These are phyloP conservation scores for Emydocephalus ijimae DNA, from an alignment of 2,113 vertebrate genomes.

Conservation along the genomic window DNA sequence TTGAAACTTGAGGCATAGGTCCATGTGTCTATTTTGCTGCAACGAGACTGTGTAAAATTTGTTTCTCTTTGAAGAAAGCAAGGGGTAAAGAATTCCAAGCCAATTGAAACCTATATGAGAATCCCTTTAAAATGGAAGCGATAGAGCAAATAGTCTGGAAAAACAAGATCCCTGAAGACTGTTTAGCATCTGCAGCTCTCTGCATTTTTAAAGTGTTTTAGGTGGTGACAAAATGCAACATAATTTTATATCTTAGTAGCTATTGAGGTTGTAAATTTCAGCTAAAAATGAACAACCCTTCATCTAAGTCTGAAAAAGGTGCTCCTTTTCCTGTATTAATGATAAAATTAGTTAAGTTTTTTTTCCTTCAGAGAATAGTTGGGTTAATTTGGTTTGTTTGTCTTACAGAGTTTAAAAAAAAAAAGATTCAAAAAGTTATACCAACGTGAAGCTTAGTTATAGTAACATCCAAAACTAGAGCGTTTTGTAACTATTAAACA, in stretches of 20 bases:
- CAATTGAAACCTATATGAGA: slow-evolving; percentile 1
- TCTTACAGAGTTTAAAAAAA: not conserved
- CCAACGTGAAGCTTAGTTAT: not conserved
- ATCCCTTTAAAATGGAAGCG: slow-evolving; percentile 5
- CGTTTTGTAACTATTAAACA: not conserved
- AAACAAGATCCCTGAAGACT: not conserved
- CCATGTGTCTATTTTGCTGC: slow-evolving; percentile 36
- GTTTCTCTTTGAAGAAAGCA: not conserved
- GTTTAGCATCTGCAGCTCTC: slow-evolving; percentile 29
- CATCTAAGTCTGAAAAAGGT: not conserved
- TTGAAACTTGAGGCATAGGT: slow-evolving; percentile 61
- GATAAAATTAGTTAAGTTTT: not conserved
- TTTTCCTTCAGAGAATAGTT: not conserved
- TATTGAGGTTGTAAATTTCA: slow-evolving; percentile 22
- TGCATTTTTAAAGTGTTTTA: not conserved
- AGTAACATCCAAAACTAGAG: not conserved
- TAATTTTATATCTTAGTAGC: slow-evolving; percentile 15
- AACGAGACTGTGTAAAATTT: slow-evolving; percentile 42
- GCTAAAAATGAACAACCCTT: not conserved
- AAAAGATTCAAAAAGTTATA: not conserved
- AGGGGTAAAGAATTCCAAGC: slow-evolving; percentile 22
- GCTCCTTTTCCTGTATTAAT: not conserved
- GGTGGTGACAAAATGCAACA: not conserved
- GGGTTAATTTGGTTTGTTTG: not conserved
- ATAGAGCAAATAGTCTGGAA: slow-evolving; percentile 8